Evolutionary conservation across 2,888 invertebrate genomes (phyloP).

Genomic region (Prosapia bicincta): DNA sequence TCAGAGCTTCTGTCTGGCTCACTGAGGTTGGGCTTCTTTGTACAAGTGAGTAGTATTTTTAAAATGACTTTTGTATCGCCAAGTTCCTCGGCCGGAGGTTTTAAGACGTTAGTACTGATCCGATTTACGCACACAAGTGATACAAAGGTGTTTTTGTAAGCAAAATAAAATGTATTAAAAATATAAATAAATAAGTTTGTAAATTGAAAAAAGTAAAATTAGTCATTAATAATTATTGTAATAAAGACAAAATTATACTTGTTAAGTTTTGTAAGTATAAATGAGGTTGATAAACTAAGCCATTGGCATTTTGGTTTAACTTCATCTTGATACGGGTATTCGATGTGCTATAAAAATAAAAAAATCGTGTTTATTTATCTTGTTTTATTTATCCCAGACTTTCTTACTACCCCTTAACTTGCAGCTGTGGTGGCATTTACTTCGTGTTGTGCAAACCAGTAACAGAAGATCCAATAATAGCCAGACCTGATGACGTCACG

Average conservation of each 20-base stretch:
- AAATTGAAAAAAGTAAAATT: constrained; percentile 24
- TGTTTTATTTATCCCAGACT: too few species aligned
- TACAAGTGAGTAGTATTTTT: too few species aligned
- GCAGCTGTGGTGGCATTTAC: too few species aligned
- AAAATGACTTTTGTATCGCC: too few species aligned
- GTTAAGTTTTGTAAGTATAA: constrained; percentile 30
- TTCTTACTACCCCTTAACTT: too few species aligned
- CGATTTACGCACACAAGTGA: constrained; percentile 17
- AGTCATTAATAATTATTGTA: constrained; percentile 8
- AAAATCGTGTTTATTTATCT: constrained; percentile 2
- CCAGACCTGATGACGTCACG: too few species aligned
- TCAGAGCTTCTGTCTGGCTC: too few species aligned
- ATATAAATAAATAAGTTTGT: constrained; percentile 10
- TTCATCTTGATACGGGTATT: constrained; percentile 39
- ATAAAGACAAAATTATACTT: constrained; percentile 12
- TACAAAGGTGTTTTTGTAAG: constrained; percentile 22
- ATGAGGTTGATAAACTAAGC: constrained; percentile 18
- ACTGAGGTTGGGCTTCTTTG: too few species aligned
- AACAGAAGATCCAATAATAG: too few species aligned
- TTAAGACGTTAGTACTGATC: too few species aligned
- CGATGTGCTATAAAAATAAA: constrained; percentile 38
- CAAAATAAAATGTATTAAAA: constrained; percentile 17
- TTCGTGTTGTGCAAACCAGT: too few species aligned
- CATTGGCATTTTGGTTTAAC: constrained; percentile 35
- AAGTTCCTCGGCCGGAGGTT: too few species aligned